phyloP scores from a whole-genome alignment of 2,113 vertebrate genomes.

The Pelodiscus sinensis region DNA sequence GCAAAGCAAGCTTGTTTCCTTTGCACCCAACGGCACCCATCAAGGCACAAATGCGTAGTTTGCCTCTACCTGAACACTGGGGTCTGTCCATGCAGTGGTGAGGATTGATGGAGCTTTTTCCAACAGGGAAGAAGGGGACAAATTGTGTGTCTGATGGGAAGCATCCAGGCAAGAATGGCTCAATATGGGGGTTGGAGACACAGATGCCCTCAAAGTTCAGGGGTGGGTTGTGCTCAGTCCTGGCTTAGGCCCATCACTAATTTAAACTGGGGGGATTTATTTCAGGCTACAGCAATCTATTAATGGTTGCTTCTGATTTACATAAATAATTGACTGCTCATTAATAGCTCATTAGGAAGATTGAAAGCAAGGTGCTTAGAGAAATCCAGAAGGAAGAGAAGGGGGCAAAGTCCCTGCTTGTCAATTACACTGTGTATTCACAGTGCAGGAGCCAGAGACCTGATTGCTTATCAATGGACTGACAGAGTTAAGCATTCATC shows the following conservation, averaged over 20 bases:
- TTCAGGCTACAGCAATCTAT: background rate
- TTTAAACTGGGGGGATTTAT: background rate
- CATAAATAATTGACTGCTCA: background rate
- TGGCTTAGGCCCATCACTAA: background rate
- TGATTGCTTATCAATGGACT: background rate
- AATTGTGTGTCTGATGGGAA: background rate
- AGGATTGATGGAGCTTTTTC: background rate
- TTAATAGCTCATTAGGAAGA: background rate
- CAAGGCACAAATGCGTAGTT: background rate
- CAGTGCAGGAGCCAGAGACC: background rate
- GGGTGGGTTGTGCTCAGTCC: background rate
- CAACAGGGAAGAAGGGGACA: background rate
- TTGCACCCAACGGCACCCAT: background rate
- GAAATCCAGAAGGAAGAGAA: background rate
- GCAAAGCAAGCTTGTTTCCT: background rate
- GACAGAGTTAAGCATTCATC: background rate
- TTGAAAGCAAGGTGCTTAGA: background rate
- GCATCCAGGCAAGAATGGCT: background rate
- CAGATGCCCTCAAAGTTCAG: background rate
- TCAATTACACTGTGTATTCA: background rate
- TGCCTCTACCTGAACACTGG: background rate
- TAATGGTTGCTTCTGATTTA: background rate
- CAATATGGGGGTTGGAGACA: background rate
- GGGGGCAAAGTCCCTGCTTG: background rate
- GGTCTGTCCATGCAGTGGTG: background rate